Evolutionary conservation across 2,797 vertebrate genomes (phyloP).

Genomic region (Macropus fuliginosus): DNA sequence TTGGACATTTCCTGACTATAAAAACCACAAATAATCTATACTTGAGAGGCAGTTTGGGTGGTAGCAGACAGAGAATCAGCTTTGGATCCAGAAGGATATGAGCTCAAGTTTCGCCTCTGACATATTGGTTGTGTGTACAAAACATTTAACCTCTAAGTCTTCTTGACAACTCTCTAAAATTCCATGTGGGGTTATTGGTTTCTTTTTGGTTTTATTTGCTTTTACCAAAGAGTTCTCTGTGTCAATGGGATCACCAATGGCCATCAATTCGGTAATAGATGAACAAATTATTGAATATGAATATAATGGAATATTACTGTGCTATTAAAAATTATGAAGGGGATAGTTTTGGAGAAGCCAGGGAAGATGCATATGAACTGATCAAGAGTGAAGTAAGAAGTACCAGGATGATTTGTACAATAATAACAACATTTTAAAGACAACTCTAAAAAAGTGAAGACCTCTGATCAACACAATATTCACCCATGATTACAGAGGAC

Average conservation of each 20-base stretch:
- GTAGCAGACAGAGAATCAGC: not conserved
- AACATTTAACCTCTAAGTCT: not conserved
- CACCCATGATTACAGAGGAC: not conserved
- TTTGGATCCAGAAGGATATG: not conserved
- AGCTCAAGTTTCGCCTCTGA: not conserved
- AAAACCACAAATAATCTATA: constrained; percentile 6
- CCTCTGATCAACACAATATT: not conserved
- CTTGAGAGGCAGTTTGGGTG: constrained; percentile 4
- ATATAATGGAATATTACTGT: not conserved
- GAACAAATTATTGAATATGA: not conserved
- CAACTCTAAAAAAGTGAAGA: not conserved
- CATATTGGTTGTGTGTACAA: not conserved
- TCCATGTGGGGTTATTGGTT: not conserved
- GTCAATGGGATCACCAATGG: not conserved
- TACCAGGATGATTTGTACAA: not conserved
- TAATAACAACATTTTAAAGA: not conserved
- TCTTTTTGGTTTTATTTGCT: not conserved
- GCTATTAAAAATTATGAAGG: not conserved
- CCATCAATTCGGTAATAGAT: not conserved
- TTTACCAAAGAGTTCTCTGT: not conserved
- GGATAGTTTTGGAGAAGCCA: not conserved
- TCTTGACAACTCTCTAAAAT: not conserved
- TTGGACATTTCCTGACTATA: not conserved
- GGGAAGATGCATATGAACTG: not conserved
- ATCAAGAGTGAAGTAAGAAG: not conserved